These are phyloP conservation scores for Tachysurus fulvidraco DNA, from an alignment of 2,113 vertebrate genomes.

Conservation along the genomic window DNA sequence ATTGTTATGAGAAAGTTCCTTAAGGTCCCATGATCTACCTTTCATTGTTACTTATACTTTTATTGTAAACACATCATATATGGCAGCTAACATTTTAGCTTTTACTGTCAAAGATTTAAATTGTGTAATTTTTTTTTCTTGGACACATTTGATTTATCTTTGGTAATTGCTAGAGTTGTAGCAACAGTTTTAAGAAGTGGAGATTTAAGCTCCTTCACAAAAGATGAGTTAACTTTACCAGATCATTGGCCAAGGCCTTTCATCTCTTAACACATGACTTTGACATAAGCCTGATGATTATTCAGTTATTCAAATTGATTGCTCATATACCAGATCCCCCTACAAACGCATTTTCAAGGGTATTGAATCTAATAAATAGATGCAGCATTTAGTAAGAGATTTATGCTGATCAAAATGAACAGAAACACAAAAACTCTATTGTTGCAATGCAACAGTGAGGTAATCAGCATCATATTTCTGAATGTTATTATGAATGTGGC, in stretches of 20 bases:
- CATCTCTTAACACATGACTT: conserved; percentile 10
- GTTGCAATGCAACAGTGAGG: background rate
- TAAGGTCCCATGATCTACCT: background rate
- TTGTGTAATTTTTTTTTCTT: background rate
- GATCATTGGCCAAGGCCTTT: background rate
- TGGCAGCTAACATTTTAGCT: background rate
- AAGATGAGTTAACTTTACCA: background rate
- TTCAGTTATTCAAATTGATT: background rate
- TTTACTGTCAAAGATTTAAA: background rate
- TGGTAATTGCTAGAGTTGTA: background rate
- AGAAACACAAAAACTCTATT: background rate
- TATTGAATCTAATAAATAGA: background rate
- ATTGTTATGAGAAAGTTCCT: background rate
- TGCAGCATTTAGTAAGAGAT: background rate
- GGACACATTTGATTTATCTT: background rate
- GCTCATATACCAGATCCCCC: background rate
- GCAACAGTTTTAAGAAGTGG: background rate
- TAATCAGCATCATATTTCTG: background rate
- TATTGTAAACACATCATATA: background rate
- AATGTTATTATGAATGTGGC: background rate
- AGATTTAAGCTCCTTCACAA: background rate
- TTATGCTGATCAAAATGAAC: background rate
- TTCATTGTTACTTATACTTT: background rate
- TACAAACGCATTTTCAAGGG: background rate
- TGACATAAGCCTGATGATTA: background rate